A percentile compares a stretch with the other conserved stretches of the same genome.
Evolutionary conservation across 1,140 invertebrate species (phyloP).

Genomic region (Condylostylus longicornis): DNA sequence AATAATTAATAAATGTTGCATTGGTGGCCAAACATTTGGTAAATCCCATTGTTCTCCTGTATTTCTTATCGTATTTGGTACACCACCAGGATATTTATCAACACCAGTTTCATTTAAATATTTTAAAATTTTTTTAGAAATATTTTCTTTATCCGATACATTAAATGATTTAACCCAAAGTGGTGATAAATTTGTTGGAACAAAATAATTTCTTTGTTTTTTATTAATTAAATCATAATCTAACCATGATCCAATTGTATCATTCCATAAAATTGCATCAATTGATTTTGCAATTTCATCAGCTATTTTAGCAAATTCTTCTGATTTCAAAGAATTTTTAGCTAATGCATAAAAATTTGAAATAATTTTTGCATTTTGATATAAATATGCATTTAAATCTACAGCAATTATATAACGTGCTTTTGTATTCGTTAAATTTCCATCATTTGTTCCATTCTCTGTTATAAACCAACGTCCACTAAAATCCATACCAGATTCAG

Average conservation of each 20-base stretch:
- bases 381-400: constrained; percentile 75
- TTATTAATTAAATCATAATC: constrained; percentile 65
- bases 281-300: constrained; percentile 37
- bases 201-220: constrained; percentile 70
- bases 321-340: constrained; percentile 45
- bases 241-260: constrained; percentile 70
- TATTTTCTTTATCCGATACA: constrained; percentile 43
- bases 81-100: constrained; percentile 42
- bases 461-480: constrained; percentile 72
- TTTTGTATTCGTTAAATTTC: constrained; percentile 55
- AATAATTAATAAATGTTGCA: constrained; percentile 68
- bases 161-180: constrained; percentile 67
- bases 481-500: constrained; percentile 92
- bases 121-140: constrained; percentile 50
- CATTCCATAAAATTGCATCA: constrained; percentile 63
- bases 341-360: constrained; percentile 51
- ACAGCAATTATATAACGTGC: constrained; percentile 73
- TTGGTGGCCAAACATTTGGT: constrained; percentile 84
- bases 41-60: constrained; percentile 90
- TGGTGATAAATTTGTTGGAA: constrained; percentile 69
- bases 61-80: constrained; percentile 65
- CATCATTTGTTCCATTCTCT: constrained; percentile 54
- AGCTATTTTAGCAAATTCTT: constrained; percentile 46
- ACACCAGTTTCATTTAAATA: constrained; percentile 59
- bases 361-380: constrained; percentile 64